Base-by-base conservation (phyloP, 2,888 invertebrate species). In the Campoletis raptor region DNA sequence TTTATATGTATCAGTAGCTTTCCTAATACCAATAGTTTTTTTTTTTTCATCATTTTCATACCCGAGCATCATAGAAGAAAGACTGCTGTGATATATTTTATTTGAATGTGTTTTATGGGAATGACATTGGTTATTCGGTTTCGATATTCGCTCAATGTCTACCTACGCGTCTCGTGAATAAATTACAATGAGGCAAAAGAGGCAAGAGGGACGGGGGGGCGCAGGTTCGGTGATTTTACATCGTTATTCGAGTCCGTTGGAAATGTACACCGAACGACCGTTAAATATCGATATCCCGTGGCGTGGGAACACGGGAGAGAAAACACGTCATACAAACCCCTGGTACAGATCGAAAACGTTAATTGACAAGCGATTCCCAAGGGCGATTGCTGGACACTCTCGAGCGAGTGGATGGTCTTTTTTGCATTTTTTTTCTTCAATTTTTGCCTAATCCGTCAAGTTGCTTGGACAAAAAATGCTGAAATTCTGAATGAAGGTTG, bases 361-460 rank as follows among this genome's bases (percentile, higher is more conserved):
- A 84, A 86, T 86, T 86, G 86, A 86, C 86, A 84, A 79, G 73
- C 64, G n/a, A 79, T 84, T 79, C 74, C 78, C 72, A 73, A 57
- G 77, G 45, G 81, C 64, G 74, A 57, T 36, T 64, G 61, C 61
- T 30, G 24, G 57, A 64, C 73, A 67, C 77, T 67, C 83, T 48
- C 48, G 45, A 40, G 76, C 64, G 52, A 52, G 78, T 57, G 24
- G 15, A 61, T 61, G 9, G 52, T 66, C 57, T 67, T 77, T 81
- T 45, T 37, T n/a, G 10, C 67, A 48, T 52, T 79, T 79, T 42
- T 57, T 6, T 24, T 70, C 48, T 48, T 9, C 10, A 57, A 24
- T 61, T 24, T n/a, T 37, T 42, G 24, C 40, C 36, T 18, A 42
- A 70, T 79, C 61, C 83, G 76, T 74, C 76, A 77, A 83, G 48